Percentiles rank a stretch among this genome's conserved stretches.
phyloP scores from a whole-genome alignment of 2,888 invertebrate genomes.

The Dynastes tityus region DNA sequence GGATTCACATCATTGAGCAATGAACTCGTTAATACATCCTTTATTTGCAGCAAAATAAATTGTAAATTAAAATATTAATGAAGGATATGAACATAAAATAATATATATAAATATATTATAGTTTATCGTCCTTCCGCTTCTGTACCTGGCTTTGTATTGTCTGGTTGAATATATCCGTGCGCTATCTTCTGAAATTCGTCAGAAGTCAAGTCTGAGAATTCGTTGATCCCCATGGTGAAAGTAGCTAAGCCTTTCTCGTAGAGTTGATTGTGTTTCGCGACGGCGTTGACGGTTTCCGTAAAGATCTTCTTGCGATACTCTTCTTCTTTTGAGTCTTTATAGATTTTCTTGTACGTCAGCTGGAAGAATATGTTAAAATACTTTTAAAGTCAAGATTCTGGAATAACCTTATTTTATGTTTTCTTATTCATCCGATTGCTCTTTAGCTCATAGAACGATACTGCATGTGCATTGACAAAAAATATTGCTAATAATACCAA shows the following conservation, averaged over 20 bases:
- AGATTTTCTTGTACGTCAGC: constrained; percentile 70
- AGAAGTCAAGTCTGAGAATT: constrained; percentile 90
- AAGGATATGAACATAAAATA: too few species aligned
- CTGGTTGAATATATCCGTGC: constrained; percentile 78
- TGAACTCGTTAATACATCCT: too few species aligned
- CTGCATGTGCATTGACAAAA: constrained; percentile 63
- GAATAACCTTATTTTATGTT: too few species aligned
- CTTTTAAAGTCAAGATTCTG: too few species aligned
- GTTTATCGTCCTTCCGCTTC: too few species aligned
- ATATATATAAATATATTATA: too few species aligned
- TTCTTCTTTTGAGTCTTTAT: constrained; percentile 83
- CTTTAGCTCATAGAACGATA: constrained; percentile 80
- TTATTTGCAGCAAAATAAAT: too few species aligned
- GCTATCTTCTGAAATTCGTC: constrained; percentile 79
- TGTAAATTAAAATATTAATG: too few species aligned
- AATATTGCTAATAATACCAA: neutral
- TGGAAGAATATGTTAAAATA: constrained; percentile 51
- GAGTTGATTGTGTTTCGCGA: constrained; percentile 88
- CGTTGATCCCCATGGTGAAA: constrained; percentile 83
- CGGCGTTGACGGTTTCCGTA: constrained; percentile 88
- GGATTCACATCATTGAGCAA: too few species aligned
- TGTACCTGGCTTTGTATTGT: too few species aligned
- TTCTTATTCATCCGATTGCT: constrained; percentile 67
- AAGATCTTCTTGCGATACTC: constrained; percentile 90
- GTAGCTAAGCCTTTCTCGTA: constrained; percentile 78